Conservation (phyloP, 2,797 vertebrate genomes). For the Alca torda region DNA sequence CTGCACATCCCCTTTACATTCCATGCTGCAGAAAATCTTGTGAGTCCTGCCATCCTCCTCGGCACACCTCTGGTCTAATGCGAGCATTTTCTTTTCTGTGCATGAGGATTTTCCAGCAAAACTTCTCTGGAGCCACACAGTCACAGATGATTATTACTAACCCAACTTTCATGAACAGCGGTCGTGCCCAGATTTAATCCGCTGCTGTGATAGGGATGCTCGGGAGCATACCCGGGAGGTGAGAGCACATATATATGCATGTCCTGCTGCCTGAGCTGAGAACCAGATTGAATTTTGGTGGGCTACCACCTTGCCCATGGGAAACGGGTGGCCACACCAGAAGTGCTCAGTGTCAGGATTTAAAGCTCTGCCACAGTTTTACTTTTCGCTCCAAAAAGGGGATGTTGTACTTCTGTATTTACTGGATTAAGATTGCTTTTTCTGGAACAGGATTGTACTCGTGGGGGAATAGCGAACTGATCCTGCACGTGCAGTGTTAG, state of each 20-base stretch:
- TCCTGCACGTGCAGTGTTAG: background rate
- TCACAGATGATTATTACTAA: background rate
- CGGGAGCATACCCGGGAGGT: background rate
- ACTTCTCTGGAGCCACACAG: background rate
- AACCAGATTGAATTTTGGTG: background rate
- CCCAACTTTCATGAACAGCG: background rate
- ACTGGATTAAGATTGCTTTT: background rate
- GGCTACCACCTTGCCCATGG: fast-evolving
- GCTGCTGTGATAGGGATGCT: background rate
- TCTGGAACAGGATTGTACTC: background rate
- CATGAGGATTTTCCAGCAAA: background rate
- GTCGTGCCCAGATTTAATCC: background rate
- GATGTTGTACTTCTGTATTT: background rate
- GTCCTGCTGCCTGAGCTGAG: background rate
- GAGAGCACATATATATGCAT: background rate
- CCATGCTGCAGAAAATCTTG: background rate
- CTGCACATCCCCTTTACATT: background rate
- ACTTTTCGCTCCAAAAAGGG: background rate
- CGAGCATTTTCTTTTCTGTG: background rate
- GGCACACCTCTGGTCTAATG: background rate
- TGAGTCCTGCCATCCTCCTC: background rate
- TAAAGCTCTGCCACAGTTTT: background rate
- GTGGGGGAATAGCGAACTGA: background rate
- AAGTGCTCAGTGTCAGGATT: background rate
- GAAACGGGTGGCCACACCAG: background rate